Evolutionary conservation across 2,113 vertebrate genomes (phyloP), one percentile per base, ranked within the genome.

Genomic region (Eudorcas thomsonii): DNA sequence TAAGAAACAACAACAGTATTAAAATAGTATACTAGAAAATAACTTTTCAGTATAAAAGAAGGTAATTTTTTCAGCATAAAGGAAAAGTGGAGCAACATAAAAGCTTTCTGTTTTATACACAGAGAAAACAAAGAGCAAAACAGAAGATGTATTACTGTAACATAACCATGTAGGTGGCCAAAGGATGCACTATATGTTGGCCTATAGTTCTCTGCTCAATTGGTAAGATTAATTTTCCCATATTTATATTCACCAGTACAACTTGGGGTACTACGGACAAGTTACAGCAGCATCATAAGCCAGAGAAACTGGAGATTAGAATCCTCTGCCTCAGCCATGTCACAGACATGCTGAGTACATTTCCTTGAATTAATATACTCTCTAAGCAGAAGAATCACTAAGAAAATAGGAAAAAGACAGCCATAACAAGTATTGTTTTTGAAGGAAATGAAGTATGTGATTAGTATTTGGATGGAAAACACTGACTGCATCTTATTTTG

Each of bases 1-100:
- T 7, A 80, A 93, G 17, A 90, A 82, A 67, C 5, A 82, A 28
- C 17, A 85, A 85, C 0, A 39, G 43, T 89, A 86, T 86, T 89
- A 96, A 89, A 96, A 90, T 30, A 80, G 36, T 55, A 80, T 21
- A 94, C 15, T 48, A 93, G 39, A 84, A 95, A 88, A 78, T 87
- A 90, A 2, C 15, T 55, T 25, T 50, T 60, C 67, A 91, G 54
- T 15, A 91, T 78, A 80, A 80, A 78, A 96, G 64, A 64, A 96
- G 78, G 30, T 6, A 71, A 77, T 6, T 26, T 77, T 74, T 77
- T 77, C 71, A 77, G 23, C 83, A n/a, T 78, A 64, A 77, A 60
- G 13, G 39, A 82, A 16, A 39, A 82, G 77, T 0, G 94, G 23
- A 93, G 57, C 15, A 57, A 50, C 10, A 85, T 23, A 83, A 95